A percentile compares a stretch with the other conserved stretches of the same genome.
Conservation (phyloP, 2,888 invertebrate species). For the Heteropelma amictum region DNA sequence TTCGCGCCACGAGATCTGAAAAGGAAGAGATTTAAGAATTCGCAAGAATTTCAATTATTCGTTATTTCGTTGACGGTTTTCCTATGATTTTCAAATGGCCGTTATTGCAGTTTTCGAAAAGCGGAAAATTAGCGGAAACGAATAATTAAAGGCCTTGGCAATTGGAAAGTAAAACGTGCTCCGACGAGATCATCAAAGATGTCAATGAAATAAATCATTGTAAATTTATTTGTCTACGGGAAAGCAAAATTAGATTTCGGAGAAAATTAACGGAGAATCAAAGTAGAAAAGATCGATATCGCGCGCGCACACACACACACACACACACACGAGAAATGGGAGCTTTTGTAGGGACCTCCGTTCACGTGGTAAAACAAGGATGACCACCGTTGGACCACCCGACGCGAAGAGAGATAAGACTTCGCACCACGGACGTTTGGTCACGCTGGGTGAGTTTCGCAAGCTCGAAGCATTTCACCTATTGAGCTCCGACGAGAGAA, state of each 20-base stretch:
- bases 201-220: background rate
- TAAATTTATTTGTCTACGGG: background rate
- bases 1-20: too few species aligned
- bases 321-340: background rate
- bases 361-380: slow-evolving; percentile 35
- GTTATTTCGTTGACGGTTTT: too few species aligned
- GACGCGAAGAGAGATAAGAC: slow-evolving; percentile 64
- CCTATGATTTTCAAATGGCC: too few species aligned
- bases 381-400: slow-evolving; percentile 64
- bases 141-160: too few species aligned
- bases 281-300: too few species aligned
- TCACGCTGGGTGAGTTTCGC: slow-evolving; percentile 50
- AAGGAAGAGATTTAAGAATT: too few species aligned
- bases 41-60: too few species aligned
- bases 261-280: too few species aligned
- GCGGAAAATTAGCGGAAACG: too few species aligned
- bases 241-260: too few species aligned
- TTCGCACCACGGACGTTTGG: slow-evolving; percentile 57
- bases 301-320: background rate
- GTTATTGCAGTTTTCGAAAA: too few species aligned
- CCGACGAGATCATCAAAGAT: background rate
- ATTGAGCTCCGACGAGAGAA: slow-evolving; percentile 11
- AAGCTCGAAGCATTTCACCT: slow-evolving; percentile 32
- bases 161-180: background rate
- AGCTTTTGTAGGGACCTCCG: too few species aligned